Percentiles rank a stretch among this genome's conserved stretches.
phyloP scores from a whole-genome alignment of 1,140 invertebrate genomes.

The Brachionus manjavacas region DNA sequence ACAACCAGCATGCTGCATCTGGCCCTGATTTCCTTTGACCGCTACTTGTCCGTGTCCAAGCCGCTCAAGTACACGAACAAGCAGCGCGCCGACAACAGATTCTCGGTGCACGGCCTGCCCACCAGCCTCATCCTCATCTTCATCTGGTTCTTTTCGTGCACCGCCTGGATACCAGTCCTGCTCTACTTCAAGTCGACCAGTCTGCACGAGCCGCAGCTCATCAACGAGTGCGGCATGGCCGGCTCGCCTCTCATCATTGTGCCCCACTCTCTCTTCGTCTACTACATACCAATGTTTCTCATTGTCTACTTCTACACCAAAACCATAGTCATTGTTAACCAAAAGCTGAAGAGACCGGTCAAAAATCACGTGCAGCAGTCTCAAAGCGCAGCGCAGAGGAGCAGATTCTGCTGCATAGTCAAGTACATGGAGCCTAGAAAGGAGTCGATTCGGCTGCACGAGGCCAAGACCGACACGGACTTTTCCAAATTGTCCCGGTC shows the following conservation, averaged over 20 bases:
- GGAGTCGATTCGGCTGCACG: not conserved
- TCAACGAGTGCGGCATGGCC: not conserved
- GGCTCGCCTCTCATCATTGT: conserved; percentile 4
- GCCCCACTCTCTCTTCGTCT: conserved; percentile 21
- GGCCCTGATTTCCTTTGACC: conserved; percentile 72
- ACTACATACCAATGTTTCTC: conserved; percentile 36
- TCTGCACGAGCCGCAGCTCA: not conserved
- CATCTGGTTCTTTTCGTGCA: conserved; percentile 31
- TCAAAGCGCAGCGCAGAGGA: not conserved
- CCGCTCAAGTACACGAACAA: conserved; percentile 68
- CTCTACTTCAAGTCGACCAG: conserved; percentile 11
- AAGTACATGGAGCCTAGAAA: not conserved
- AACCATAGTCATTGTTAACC: conserved; percentile 20
- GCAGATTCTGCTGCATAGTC: not conserved
- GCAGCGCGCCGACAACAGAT: not conserved
- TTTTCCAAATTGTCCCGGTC: not conserved
- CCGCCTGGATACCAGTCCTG: conserved; percentile 30
- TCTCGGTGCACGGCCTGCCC: conserved; percentile 1
- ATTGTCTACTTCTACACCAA: conserved; percentile 35
- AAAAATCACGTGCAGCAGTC: not conserved
- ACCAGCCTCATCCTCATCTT: conserved; percentile 27
- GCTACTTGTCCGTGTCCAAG: conserved; percentile 76
- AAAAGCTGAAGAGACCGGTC: conserved; percentile 1
- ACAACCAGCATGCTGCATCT: conserved; percentile 64
- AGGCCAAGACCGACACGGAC: not conserved